Percentiles rank a stretch among this genome's conserved stretches.
Conservation (phyloP, 2,888 invertebrate species). For the Sycophila texana region DNA sequence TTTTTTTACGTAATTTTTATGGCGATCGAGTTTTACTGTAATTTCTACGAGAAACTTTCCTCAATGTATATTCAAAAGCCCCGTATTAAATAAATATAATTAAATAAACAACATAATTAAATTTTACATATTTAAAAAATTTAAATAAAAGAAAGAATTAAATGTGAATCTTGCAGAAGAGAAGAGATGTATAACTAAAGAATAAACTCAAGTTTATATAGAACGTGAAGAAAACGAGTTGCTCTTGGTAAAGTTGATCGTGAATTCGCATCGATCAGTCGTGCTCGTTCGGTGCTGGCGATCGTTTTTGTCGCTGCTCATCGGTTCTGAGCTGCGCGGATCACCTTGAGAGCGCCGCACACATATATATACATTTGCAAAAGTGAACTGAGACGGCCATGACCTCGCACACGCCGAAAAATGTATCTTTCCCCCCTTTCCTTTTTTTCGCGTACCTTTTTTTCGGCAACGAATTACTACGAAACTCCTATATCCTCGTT, state of each 20-base stretch:
- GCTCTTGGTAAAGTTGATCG: background rate
- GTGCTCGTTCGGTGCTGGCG: background rate
- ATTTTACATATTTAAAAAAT: no score
- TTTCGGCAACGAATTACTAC: no score
- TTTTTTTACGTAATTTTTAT: no score
- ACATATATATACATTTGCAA: background rate
- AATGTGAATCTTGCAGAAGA: constrained; percentile 22
- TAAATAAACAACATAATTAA: no score
- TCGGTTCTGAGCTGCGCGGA: constrained; percentile 30
- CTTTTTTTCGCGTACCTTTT: background rate
- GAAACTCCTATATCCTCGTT: no score
- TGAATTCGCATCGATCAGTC: constrained; percentile 14
- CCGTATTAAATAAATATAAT: no score
- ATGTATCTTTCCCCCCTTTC: background rate
- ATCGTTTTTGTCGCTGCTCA: constrained; percentile 33
- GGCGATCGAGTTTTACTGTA: no score
- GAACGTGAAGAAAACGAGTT: background rate
- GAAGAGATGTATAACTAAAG: background rate
- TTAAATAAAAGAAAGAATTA: background rate
- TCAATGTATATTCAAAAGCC: no score
- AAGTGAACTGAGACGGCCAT: constrained; percentile 9
- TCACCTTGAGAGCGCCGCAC: constrained; percentile 3
- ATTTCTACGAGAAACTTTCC: no score
- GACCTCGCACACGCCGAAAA: constrained; percentile 10
- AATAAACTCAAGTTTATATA: background rate